A percentile compares a stretch with the other conserved stretches of the same genome.
Evolutionary conservation across 2,888 invertebrate species (phyloP).

Genomic region (Plebejus melissa): DNA sequence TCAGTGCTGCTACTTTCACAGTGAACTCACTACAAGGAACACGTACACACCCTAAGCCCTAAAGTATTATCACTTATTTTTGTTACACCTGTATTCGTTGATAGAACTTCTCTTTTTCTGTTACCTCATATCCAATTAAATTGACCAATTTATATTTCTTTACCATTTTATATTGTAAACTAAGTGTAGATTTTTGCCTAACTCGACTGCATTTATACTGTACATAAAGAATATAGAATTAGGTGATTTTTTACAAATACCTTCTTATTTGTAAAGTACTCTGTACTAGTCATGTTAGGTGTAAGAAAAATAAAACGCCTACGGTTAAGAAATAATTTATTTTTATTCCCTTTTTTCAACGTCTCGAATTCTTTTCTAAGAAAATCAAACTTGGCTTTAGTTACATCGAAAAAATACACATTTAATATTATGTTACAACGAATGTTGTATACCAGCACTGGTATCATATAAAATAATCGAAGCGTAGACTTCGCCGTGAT

Average conservation of each 20-base stretch:
- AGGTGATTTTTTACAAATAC: conserved; percentile 16
- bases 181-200: not conserved
- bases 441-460: conserved; percentile 54
- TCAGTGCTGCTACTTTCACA: no score
- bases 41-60: no score
- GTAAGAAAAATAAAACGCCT: conserved; percentile 60
- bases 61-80: no score
- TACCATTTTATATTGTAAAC: conserved; percentile 1
- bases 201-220: not conserved
- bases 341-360: conserved; percentile 76
- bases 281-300: conserved; percentile 33
- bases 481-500: conserved; percentile 46
- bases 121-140: not conserved
- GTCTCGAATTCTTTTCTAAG: conserved; percentile 76
- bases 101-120: not conserved
- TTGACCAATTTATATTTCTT: not conserved
- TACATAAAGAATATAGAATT: not conserved
- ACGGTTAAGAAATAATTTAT: conserved; percentile 72
- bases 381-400: conserved; percentile 77
- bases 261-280: not conserved
- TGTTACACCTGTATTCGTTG: not conserved
- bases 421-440: conserved; percentile 66
- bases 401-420: conserved; percentile 78
- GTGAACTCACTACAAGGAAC: no score
- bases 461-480: conserved; percentile 49